phyloP scores from a whole-genome alignment of 1,140 invertebrate genomes.

The Onthophagus taurus region DNA sequence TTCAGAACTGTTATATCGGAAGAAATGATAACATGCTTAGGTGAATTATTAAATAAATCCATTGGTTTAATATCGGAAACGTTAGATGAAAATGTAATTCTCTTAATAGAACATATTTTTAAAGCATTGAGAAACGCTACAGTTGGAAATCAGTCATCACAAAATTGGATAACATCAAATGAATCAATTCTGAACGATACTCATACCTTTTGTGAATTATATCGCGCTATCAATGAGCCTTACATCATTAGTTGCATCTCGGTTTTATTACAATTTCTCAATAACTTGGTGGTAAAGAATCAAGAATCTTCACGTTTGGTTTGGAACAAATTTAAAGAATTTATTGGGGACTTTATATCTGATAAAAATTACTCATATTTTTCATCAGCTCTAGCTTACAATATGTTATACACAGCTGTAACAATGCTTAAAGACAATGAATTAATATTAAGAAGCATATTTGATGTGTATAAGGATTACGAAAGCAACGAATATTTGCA shows the following conservation, averaged over 20 bases:
- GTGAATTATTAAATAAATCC: not conserved
- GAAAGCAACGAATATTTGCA: slow-evolving; percentile 22
- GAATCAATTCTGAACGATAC: slow-evolving; percentile 5
- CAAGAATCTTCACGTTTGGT: slow-evolving; percentile 9
- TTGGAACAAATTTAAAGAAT: slow-evolving; percentile 11
- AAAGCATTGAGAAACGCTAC: slow-evolving; percentile 20
- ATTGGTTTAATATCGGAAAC: not conserved
- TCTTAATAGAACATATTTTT: slow-evolving; percentile 18
- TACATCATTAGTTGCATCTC: slow-evolving; percentile 6
- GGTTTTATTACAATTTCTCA: slow-evolving; percentile 23
- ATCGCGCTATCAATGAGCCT: slow-evolving; percentile 9
- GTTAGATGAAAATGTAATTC: not conserved
- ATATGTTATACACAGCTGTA: slow-evolving; percentile 16
- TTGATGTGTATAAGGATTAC: slow-evolving; percentile 14
- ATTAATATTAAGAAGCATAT: slow-evolving; percentile 12
- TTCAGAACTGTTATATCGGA: too few relatives aligned
- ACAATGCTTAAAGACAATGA: slow-evolving; percentile 11
- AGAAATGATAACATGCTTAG: too few relatives aligned
- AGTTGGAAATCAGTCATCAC: slow-evolving; percentile 12
- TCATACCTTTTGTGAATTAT: not conserved
- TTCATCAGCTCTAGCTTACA: slow-evolving; percentile 22
- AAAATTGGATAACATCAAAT: slow-evolving; percentile 5
- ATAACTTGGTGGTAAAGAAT: slow-evolving; percentile 22
- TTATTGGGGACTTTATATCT: slow-evolving; percentile 14
- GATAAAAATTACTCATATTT: slow-evolving; percentile 16